Evolutionary conservation across 2,888 invertebrate genomes (phyloP), one percentile per base, ranked within the genome.

Genomic region (Elgonia sp.): DNA sequence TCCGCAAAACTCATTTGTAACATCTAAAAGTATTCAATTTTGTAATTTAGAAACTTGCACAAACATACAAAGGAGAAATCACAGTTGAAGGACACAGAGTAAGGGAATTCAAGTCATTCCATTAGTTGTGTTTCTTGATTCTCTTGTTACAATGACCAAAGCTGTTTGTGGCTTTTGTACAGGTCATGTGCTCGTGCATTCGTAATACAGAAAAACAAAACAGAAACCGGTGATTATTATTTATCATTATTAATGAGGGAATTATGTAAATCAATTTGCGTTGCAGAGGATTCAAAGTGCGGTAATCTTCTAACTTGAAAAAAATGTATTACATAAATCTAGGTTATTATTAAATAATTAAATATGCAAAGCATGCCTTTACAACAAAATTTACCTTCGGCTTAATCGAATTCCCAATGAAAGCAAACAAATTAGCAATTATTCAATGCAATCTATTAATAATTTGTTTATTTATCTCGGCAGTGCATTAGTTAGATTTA

Each of bases 101-200:
- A 46, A 72, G 72, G 65, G 73, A 86, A 81, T 70, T 77, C 63
- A 72, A 80, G 75, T 70, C 46, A 76, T 72, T 81, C 80, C 85
- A 80, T 73, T 80, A 75, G 69, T 55, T 50, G 55, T 57, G 79
- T 76, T 69, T 85, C 85, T 80, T 67, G 62, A 75, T 86, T 85
- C 29, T 65, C 63, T 65, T 40, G 76, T 76, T 77, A 82, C 82
- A 82, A 76, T 82, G 86, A 82, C 81, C 69, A 79, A 69, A 76
- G 76, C 65, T 20, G 67, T 80, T 80, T 84, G 75, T 39, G 57
- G 60, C 75, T 75, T 81, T 67, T 55, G 84, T 55, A 79, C 46
- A 67, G 53, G 67, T 80, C 67, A 85, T 80, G 73, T 73, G 50
- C 37, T 65, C 60, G 21, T 79, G 65, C 72, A 75, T 63, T 83